Base-by-base conservation (phyloP, 1,140 invertebrate genomes). In the Drosophila nigrodunni region DNA sequence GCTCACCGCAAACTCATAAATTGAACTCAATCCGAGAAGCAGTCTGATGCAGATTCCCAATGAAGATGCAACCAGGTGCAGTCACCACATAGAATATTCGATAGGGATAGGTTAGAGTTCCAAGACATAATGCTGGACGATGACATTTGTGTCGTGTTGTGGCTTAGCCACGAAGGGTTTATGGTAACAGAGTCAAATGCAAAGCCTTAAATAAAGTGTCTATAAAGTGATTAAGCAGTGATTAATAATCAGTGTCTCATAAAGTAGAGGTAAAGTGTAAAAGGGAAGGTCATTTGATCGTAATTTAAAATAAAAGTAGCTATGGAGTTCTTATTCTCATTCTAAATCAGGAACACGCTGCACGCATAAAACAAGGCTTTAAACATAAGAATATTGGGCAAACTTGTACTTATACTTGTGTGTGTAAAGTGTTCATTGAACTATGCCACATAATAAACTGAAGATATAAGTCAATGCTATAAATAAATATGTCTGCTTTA, bases 1-100 rank as follows among this genome's bases (percentile, higher is more conserved):
- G 80, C 75, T 66, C 78, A 50, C 64, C 41, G 58, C 67, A 66
- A 68, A 70, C 44, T 64, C 81, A 79, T 85, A 85, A 85, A 85
- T 85, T 80, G 52, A 41, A 43, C 55, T 41, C 35, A 39, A 58
- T 44, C 62, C 6, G 65, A 49, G 54, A 49, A 3, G 58, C 13
- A 46, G 67, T 57, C 61, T 61, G 52, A 70, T 60, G 66, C 66
- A 69, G 35, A 4, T 54, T 34, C 66, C 25, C 3, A 47, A 44
- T 70, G 59, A 52, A 41, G 39, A 50, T 60, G 47, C 49, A 70
- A 62, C 58, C 57, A 70, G 49, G 58, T 70, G 67, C 58, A 59
- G 66, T 37, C 44, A 34, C 30, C 43, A 59, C 25, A 30, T 30
- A 30, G 25, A 18, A 18, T 15, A 58, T 58, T 25, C 9, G 64